Percentiles rank a stretch among this genome's conserved stretches.
These are phyloP conservation scores for Adelphocoris suturalis DNA, from an alignment of 2,888 invertebrate species.

Conservation along the genomic window DNA sequence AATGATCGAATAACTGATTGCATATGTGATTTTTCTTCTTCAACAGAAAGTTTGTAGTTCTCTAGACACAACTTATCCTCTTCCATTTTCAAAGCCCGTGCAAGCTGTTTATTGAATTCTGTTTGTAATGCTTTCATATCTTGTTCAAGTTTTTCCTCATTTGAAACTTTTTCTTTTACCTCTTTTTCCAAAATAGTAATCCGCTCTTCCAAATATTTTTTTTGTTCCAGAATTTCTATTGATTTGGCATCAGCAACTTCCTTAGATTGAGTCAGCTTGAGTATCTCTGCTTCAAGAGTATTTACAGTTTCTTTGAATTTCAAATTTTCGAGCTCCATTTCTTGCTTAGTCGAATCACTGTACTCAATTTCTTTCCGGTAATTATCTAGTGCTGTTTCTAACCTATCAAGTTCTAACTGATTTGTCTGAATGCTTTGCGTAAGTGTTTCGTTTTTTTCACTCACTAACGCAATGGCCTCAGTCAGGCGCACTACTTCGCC, in stretches of 20 bases:
- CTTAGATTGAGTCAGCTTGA: neutral
- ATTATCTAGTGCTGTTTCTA: no score
- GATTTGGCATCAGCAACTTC: constrained; percentile 26
- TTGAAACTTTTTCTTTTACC: neutral
- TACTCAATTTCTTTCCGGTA: neutral
- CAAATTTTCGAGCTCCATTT: neutral
- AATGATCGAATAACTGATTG: neutral
- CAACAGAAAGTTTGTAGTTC: neutral
- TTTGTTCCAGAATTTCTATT: neutral
- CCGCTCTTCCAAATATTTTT: neutral
- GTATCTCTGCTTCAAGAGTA: neutral
- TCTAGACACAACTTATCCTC: neutral
- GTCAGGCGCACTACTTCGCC: neutral
- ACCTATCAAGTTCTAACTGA: neutral
- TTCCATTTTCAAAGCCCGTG: neutral
- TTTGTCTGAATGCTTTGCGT: neutral
- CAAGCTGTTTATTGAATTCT: neutral
- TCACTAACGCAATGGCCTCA: neutral
- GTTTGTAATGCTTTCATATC: neutral
- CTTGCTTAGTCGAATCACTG: neutral
- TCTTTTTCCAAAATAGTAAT: neutral
- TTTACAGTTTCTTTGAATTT: neutral
- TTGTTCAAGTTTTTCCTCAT: neutral
- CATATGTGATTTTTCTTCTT: neutral
- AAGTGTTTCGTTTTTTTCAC: neutral